Evolutionary conservation across 2,797 vertebrate genomes (phyloP).

Genomic region (Oophaga sylvatica): DNA sequence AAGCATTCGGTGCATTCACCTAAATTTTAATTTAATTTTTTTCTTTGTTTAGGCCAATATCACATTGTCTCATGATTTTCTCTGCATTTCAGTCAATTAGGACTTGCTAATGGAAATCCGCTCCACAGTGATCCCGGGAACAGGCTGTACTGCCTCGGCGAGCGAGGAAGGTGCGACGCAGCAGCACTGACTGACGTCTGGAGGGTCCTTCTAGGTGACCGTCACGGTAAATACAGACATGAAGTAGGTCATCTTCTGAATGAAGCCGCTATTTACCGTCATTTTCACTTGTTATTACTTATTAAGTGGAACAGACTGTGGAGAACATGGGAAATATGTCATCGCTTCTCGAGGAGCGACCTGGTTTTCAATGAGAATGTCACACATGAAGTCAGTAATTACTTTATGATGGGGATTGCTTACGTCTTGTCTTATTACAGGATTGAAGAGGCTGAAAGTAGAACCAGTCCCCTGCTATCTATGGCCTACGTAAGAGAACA

Average conservation of each 20-base stretch:
- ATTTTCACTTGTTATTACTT: background rate
- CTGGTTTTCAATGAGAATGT: background rate
- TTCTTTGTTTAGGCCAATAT: background rate
- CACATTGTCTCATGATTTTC: background rate
- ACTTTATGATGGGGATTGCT: background rate
- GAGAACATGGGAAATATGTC: conserved; percentile 8
- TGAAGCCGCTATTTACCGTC: background rate
- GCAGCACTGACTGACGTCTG: conserved; percentile 11
- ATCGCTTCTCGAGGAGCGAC: background rate
- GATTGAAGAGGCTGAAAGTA: background rate
- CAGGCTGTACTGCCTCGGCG: background rate
- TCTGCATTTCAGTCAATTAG: background rate
- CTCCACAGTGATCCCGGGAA: background rate
- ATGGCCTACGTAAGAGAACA: background rate
- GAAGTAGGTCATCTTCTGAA: conserved; percentile 18
- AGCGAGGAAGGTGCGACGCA: background rate
- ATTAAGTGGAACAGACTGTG: background rate
- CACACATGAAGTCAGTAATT: background rate
- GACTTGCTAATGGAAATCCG: background rate
- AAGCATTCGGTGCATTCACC: background rate
- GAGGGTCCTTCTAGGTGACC: conserved; percentile 5
- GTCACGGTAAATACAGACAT: background rate
- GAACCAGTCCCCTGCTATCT: background rate
- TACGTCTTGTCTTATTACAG: background rate
- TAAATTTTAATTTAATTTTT: background rate